These are phyloP conservation scores for Nomada ferruginata DNA, from an alignment of 2,888 invertebrate species.

Conservation along the genomic window DNA sequence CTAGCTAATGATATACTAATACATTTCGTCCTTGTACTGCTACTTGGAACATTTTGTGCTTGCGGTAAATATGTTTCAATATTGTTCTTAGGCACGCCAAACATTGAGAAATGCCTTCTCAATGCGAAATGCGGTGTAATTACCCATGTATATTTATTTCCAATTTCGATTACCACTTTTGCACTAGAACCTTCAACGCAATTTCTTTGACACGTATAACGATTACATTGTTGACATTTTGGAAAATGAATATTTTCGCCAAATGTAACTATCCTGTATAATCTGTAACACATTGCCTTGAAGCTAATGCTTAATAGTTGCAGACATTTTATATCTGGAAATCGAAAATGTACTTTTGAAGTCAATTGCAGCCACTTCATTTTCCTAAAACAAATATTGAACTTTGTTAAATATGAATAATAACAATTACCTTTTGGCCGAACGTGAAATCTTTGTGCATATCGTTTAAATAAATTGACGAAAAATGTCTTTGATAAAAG, in stretches of 20 bases:
- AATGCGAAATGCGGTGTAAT: constrained; percentile 81
- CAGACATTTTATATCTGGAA: constrained; percentile 82
- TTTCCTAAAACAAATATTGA: constrained; percentile 76
- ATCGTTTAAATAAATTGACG: background rate
- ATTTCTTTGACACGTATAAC: constrained; percentile 82
- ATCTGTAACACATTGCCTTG: constrained; percentile 82
- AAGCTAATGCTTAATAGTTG: constrained; percentile 81
- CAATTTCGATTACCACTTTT: constrained; percentile 83
- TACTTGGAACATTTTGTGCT: constrained; percentile 72
- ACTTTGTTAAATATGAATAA: background rate
- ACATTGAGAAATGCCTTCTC: constrained; percentile 81
- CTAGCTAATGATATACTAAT: constrained; percentile 79
- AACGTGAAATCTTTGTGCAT: background rate
- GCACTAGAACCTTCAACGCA: constrained; percentile 82
- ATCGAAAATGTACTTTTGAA: constrained; percentile 81
- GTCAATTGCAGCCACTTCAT: constrained; percentile 83
- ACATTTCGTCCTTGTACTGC: constrained; percentile 75
- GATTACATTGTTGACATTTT: constrained; percentile 82
- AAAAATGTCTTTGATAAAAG: background rate
- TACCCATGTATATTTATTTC: constrained; percentile 84
- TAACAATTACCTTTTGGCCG: background rate
- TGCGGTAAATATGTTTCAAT: constrained; percentile 76
- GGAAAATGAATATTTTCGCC: constrained; percentile 80
- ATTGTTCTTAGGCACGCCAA: constrained; percentile 82
- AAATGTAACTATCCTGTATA: constrained; percentile 81